A percentile compares a stretch with the other conserved stretches of the same genome.
phyloP scores from a whole-genome alignment of 37 sponge, comb jelly and placozoan species.

The Ephydatia muelleri region DNA sequence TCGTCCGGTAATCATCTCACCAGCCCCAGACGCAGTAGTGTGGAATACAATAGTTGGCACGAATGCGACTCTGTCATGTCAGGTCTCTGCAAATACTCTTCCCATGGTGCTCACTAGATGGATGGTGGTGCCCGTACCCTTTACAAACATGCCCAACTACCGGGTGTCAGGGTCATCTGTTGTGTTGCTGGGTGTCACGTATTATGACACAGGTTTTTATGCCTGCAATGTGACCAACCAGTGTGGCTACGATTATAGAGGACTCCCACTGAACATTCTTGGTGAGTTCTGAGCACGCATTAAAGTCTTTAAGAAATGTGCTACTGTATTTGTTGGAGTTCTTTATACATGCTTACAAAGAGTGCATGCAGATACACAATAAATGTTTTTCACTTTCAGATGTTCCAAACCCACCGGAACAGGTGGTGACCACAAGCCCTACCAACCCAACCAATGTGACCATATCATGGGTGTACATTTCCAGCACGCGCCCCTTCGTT shows the following conservation, averaged over 20 bases:
- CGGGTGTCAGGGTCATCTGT: background rate
- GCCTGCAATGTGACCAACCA: constrained; percentile 64
- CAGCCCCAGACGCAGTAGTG: background rate
- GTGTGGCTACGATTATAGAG: constrained; percentile 25
- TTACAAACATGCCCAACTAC: background rate
- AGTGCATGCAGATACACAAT: background rate
- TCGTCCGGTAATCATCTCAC: constrained; percentile 17
- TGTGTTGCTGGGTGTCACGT: no score
- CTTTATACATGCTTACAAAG: background rate
- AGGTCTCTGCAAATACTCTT: constrained; percentile 31
- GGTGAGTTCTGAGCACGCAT: constrained; percentile 21
- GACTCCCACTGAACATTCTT: constrained; percentile 1
- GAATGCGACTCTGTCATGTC: constrained; percentile 35
- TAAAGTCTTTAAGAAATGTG: background rate
- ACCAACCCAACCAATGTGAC: background rate
- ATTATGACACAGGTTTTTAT: constrained; percentile 38
- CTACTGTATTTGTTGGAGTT: background rate
- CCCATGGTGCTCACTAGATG: constrained; percentile 26
- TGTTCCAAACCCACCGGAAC: constrained; percentile 5
- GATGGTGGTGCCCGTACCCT: background rate
- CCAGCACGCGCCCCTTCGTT: background rate
- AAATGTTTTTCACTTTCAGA: background rate
- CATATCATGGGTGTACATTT: constrained; percentile 23
- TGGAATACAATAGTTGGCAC: background rate
- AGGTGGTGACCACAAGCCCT: background rate